These are phyloP conservation scores for Meleagris gallopavo DNA, from an alignment of 2,113 vertebrate species.

Conservation along the genomic window DNA sequence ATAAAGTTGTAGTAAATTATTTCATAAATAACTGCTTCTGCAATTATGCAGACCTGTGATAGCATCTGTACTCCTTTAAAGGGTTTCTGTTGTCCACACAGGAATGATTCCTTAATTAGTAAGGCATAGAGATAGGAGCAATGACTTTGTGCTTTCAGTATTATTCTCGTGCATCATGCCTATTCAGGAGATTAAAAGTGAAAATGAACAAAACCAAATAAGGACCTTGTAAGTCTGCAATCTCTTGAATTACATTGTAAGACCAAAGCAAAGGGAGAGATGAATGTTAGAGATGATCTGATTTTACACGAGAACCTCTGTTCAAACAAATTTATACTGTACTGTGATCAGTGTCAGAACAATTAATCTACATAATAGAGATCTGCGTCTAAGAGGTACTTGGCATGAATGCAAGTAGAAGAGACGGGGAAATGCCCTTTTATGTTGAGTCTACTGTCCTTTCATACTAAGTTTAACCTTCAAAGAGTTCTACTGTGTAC, in stretches of 20 bases:
- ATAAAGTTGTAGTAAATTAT: neutral
- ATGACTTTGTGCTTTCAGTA: neutral
- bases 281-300: neutral
- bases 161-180: neutral
- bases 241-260: neutral
- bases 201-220: neutral
- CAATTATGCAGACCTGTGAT: neutral
- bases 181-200: neutral
- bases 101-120: neutral
- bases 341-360: neutral
- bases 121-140: neutral
- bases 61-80: neutral
- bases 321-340: neutral
- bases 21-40: slow-evolving; percentile 1
- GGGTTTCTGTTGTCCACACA: neutral
- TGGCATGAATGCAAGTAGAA: neutral
- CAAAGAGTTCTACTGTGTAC: neutral
- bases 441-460: neutral
- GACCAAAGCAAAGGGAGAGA: neutral
- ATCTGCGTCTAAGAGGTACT: neutral
- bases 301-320: neutral
- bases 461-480: neutral
- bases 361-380: neutral
- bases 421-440: neutral
- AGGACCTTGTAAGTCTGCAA: neutral